phyloP scores from a whole-genome alignment of 2,113 vertebrate genomes.

The Cricetomys ansorgei region DNA sequence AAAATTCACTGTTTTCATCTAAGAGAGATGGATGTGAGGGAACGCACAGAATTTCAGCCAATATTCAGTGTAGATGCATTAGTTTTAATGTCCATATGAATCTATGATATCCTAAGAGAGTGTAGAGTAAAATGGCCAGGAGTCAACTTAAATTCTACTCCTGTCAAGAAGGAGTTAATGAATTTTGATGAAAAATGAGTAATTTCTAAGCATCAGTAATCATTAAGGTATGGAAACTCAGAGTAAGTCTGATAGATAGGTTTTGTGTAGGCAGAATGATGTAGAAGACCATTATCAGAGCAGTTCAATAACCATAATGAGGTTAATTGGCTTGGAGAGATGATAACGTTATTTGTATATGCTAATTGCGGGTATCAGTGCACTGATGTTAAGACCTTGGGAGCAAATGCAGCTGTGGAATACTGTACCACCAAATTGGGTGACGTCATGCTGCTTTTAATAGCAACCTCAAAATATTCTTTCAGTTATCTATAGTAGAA shows the following conservation, averaged over 20 bases:
- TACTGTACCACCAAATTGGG: not conserved
- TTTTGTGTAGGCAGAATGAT: constrained; percentile 13
- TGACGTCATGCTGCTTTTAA: not conserved
- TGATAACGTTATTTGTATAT: constrained; percentile 24
- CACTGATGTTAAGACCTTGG: not conserved
- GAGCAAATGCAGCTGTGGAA: not conserved
- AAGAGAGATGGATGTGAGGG: not conserved
- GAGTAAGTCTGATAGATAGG: not conserved
- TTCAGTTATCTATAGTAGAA: not conserved
- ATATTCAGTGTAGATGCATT: not conserved
- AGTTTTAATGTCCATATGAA: not conserved
- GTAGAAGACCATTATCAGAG: not conserved
- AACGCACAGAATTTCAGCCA: not conserved
- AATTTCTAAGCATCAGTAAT: not conserved
- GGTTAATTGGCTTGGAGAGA: not conserved
- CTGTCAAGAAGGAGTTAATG: not conserved
- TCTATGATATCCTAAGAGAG: not conserved
- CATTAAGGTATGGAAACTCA: not conserved
- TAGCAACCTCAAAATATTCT: not conserved
- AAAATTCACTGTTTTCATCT: not conserved
- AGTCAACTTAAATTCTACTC: not conserved
- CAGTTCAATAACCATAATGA: constrained; percentile 33
- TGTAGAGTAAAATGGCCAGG: too few relatives aligned
- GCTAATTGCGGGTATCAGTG: not conserved
- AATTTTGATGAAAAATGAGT: not conserved